Evolutionary conservation across 2,888 invertebrate species (phyloP), one percentile per base, ranked within the genome.

Genomic region (Zhengitettix transpicula): DNA sequence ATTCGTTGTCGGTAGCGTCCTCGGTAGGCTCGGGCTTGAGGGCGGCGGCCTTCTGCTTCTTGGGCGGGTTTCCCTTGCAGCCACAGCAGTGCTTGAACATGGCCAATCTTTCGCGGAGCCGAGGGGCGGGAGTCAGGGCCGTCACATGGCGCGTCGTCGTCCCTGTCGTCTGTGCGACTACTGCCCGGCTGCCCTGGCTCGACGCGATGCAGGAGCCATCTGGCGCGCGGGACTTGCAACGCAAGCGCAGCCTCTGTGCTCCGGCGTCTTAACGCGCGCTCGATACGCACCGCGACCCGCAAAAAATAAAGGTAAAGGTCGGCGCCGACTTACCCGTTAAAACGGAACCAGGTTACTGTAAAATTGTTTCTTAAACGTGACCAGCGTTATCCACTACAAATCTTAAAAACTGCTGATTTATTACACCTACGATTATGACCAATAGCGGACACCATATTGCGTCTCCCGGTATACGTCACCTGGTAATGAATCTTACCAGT

Each of bases 41-140:
- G 14, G 54, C 12, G 11, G 14, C 28, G 28, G 28, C 28, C 28
- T 28, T 28, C 28, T 28, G 59, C 54, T 52, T 57, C 42, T 62
- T 62, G 53, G 56, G 58, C 40, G 60, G 58, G 40, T 60, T 58
- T 16, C 42, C 59, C 56, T 61, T 62, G 59, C 65, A 65, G 44
- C 65, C 65, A 55, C 65, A 65, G 59, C 65, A 65, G 56, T 64
- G 62, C 55, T 64, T 64, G 51, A 64, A 64, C 64, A 64, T 64
- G 55, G 15, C 44, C 40, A 16, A 3, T 16, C 12, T 47, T 47
- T 10, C 52, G 16, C n/a, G 16, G 52, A n/a, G 52, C 52, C 52
- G 52, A 47, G 47, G 28, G 28, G 28, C 28, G 28, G 2, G 28
- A 28, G 28, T 28, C 3, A 28, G 28, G 28, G 28, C 28, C 28